Base-by-base conservation (phyloP, 2,888 invertebrate species). In the Xylota sylvarum region DNA sequence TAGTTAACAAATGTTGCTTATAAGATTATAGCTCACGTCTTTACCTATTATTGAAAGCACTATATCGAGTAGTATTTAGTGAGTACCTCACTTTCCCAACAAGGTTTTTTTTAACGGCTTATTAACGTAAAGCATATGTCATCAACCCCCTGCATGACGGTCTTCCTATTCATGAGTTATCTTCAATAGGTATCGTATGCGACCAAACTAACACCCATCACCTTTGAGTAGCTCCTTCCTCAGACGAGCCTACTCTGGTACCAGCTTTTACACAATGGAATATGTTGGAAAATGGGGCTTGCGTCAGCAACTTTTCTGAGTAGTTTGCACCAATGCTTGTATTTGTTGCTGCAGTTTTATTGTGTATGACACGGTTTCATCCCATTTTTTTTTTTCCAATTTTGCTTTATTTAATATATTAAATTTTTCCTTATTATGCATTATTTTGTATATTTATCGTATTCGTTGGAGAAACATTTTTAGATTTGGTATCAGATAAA, bases 21-120 rank as follows among this genome's bases (percentile, higher is more conserved):
- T 83, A 83, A 83, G 78, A 83, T 72, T 52, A 43, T 65, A n/a
- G 58, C 65, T 60, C 78, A 83, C 78, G 78, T 65, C 65, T 70
- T 64, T 52, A 65, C 78, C 43, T 67, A 58, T 43, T 65, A 50
- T 60, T 30, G 23, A 60, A 56, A 67, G 76, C 32, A 64, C 17
- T 35, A 76, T 70, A 72, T 72, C 43, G 30, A 69, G 65, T 73
- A 48, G 43, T 37, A 56, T 78, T 69, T 32, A 55, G 55, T 32
- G 27, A 40, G 60, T 55, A 50, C 52, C 30, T 50, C 69, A 58
- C 60, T 69, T 52, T 69, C 60, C 46, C 12, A 50, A 52, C 37
- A 46, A 4, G 27, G 9, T 70, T 76, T 79, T 74, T 55, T 69
- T 37, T 27, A 19, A 74, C 27, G 12, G 14, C 46, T 60, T 83